These are phyloP conservation scores for Drosophila lutescens DNA, from an alignment of 2,888 invertebrate genomes.

Conservation along the genomic window DNA sequence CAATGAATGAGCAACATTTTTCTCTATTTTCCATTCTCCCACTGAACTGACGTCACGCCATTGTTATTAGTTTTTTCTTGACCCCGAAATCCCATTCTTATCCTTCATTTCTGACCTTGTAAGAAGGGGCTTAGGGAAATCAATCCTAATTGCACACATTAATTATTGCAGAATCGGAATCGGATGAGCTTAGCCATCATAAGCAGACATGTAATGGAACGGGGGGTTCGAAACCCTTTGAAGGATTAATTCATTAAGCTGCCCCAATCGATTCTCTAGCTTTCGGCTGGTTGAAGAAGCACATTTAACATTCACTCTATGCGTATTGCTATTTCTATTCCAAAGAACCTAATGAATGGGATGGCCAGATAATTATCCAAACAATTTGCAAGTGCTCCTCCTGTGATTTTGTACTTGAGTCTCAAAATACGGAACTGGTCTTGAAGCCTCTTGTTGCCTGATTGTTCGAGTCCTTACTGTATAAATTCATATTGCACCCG, in stretches of 20 bases:
- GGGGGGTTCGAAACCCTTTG: slow-evolving; percentile 15
- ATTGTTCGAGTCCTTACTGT: slow-evolving; percentile 43
- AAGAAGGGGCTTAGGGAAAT: slow-evolving; percentile 9
- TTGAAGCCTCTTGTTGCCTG: slow-evolving; percentile 42
- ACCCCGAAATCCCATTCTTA: neutral
- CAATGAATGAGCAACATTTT: slow-evolving; percentile 69
- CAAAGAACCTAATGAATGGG: slow-evolving; percentile 4
- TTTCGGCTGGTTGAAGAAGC: slow-evolving; percentile 13
- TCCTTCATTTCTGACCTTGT: neutral
- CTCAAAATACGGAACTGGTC: slow-evolving; percentile 12
- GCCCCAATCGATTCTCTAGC: neutral
- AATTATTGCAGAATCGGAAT: slow-evolving; percentile 36
- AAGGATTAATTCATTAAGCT: slow-evolving; percentile 29
- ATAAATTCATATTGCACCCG: slow-evolving; percentile 73
- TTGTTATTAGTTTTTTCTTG: slow-evolving; percentile 17
- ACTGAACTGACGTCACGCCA: slow-evolving; percentile 26
- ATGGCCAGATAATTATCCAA: slow-evolving; percentile 4
- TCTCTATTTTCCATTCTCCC: slow-evolving; percentile 31
- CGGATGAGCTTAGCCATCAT: slow-evolving; percentile 21
- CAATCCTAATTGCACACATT: slow-evolving; percentile 44
- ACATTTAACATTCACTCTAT: slow-evolving; percentile 36
- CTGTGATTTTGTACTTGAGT: slow-evolving; percentile 15
- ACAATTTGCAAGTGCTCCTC: slow-evolving; percentile 1
- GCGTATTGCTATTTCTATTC: slow-evolving; percentile 18
- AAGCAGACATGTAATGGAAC: neutral